Evolutionary conservation across 2,113 vertebrate genomes (phyloP), one percentile per base, ranked within the genome.

Genomic region (Hippocampus zosterae): DNA sequence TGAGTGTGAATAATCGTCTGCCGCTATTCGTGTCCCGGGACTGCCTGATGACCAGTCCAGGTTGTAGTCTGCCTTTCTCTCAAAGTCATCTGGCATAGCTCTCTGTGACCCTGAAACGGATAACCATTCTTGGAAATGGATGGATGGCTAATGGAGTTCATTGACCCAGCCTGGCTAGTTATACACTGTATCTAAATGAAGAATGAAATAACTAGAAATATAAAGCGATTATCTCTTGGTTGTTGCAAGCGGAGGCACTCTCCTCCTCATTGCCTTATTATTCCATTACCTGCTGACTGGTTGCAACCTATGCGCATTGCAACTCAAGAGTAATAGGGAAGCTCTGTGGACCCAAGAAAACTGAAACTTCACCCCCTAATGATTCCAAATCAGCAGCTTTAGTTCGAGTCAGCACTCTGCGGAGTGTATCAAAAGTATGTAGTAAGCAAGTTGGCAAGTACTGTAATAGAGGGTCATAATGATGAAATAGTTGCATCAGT

Each of bases 391-490:
- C 89, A 89, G 86, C 86, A 85, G 85, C 80, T 89, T 90, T 85
- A 85, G 84, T 88, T 70, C 18, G 85, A 86, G 86, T 90, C 87
- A 89, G 87, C 89, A 87, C 87, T 89, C 87, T 88, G 78, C 3
- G 53, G 85, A 90, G 84, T 79, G 84, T 84, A 88, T 89, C 85
- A 88, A 91, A 86, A 90, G 88, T 89, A 89, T 88, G 85, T 84
- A 85, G 88, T 91, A 89, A 91, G 89, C 88, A 90, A 90, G 87
- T 89, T 90, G 87, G 87, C 84, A 83, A 89, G 88, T 89, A 87
- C 89, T 90, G 87, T 89, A 90, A 88, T 90, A 88, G 83, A 87
- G 89, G 89, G 86, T 88, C 87, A 89, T 89, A 87, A 88, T 91
- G 87, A 91, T 90, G 89, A 91, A 90, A 89, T 86, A 89, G 87